These are phyloP conservation scores for Setophaga petechia DNA, from an alignment of 2,113 vertebrate species.

Conservation along the genomic window DNA sequence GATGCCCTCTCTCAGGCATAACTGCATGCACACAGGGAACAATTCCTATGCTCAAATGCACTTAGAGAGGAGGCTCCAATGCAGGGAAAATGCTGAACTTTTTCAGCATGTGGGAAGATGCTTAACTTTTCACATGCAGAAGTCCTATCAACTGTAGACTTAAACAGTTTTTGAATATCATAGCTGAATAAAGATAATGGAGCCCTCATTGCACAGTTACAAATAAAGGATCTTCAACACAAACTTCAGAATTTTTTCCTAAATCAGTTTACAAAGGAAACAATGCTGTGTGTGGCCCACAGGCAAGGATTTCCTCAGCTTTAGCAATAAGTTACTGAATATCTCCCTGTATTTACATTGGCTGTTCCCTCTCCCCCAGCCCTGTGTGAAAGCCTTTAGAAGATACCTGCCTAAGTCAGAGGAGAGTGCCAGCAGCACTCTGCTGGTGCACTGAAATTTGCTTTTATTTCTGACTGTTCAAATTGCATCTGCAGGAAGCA, in stretches of 20 bases:
- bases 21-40: rapidly evolving
- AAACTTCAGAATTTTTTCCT: background rate
- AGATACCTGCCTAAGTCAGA: background rate
- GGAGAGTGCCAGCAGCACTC: rapidly evolving
- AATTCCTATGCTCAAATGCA: background rate
- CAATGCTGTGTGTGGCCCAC: background rate
- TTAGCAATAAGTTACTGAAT: background rate
- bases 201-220: background rate
- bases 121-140: background rate
- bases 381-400: background rate
- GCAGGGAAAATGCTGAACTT: background rate
- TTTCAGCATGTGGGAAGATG: background rate
- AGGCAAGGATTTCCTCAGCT: background rate
- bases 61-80: rapidly evolving
- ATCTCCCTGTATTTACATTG: rapidly evolving
- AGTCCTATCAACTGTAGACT: background rate
- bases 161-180: background rate
- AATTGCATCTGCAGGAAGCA: background rate
- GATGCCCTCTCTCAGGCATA: background rate
- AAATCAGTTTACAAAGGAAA: background rate
- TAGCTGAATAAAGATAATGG: too few species aligned
- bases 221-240: background rate
- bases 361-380: background rate
- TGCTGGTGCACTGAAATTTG: background rate
- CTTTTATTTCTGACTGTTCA: background rate